A percentile compares a stretch with the other conserved stretches of the same genome.
phyloP scores from a whole-genome alignment of 2,888 invertebrate species.

The Theodoxus fluviatilis region DNA sequence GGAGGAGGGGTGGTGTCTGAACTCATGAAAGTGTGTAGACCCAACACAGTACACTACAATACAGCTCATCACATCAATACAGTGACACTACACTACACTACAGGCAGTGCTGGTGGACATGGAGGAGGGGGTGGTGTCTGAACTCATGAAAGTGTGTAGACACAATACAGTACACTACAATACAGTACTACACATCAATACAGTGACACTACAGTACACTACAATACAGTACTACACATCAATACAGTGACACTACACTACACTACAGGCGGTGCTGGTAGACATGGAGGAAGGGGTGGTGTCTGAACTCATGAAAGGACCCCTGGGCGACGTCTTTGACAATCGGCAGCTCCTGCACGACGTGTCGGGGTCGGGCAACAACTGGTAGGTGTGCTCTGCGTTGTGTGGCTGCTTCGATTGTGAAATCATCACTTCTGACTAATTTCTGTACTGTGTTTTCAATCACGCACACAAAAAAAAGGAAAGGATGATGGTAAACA shows the following conservation, averaged over 20 bases:
- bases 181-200: too few species aligned
- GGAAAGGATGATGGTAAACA: too few species aligned
- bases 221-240: too few species aligned
- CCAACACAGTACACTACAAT: too few species aligned
- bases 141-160: conserved; percentile 63
- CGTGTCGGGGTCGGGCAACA: conserved; percentile 67
- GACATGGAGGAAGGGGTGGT: conserved; percentile 68
- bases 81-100: conserved; percentile 18
- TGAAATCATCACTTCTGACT: too few species aligned
- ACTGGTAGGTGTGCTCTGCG: conserved; percentile 65
- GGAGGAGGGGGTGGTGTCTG: conserved; percentile 67
- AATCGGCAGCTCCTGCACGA: conserved; percentile 65
- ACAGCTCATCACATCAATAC: background rate
- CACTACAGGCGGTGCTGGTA: conserved; percentile 64
- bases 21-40: conserved; percentile 62
- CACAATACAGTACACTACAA: too few species aligned
- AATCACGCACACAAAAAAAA: too few species aligned
- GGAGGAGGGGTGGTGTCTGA: conserved; percentile 68
- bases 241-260: background rate
- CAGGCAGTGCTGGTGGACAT: conserved; percentile 66
- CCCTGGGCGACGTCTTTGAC: conserved; percentile 65
- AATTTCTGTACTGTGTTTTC: too few species aligned
- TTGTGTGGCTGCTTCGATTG: background rate
- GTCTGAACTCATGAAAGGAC: conserved; percentile 64
- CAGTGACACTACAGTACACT: background rate